A percentile compares a stretch with the other conserved stretches of the same genome.
Conservation (phyloP, 2,888 invertebrate genomes). For the Neelides folsomi region DNA sequence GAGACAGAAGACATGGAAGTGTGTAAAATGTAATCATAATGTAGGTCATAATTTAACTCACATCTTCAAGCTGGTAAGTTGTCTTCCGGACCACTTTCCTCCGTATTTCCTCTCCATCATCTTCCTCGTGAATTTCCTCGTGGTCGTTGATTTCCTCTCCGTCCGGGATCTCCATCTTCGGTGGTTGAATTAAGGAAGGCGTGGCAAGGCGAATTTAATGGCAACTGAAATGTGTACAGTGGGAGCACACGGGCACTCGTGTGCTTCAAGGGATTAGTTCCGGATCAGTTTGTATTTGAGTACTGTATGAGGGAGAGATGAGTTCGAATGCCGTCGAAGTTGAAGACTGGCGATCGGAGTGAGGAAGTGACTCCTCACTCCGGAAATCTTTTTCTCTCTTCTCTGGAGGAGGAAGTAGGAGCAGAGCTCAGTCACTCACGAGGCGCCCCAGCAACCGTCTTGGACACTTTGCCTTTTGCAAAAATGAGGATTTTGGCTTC, state of each 20-base stretch:
- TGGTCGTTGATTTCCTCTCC: conserved; percentile 19
- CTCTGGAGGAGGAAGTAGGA: background rate
- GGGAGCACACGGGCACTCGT: background rate
- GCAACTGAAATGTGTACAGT: background rate
- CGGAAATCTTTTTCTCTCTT: background rate
- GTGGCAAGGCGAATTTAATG: background rate
- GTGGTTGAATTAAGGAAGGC: background rate
- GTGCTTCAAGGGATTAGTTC: background rate
- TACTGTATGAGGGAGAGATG: too few species aligned
- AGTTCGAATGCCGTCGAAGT: too few species aligned
- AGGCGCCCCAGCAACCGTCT: conserved; percentile 8
- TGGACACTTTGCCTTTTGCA: conserved; percentile 11
- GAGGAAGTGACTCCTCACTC: background rate
- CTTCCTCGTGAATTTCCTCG: conserved; percentile 19
- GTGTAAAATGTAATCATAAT: background rate
- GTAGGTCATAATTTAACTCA: conserved; percentile 8
- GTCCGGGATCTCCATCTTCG: conserved; percentile 3
- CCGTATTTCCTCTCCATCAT: conserved; percentile 28
- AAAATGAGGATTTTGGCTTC: conserved; percentile 18
- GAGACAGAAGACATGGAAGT: background rate
- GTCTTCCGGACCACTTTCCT: conserved; percentile 29
- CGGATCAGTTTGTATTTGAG: too few species aligned
- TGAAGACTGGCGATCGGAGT: too few species aligned
- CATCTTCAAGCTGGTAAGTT: conserved; percentile 31
- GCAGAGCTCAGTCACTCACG: conserved; percentile 4